Conservation (phyloP, 2,113 vertebrate species). For the Crotophaga sulcirostris region DNA sequence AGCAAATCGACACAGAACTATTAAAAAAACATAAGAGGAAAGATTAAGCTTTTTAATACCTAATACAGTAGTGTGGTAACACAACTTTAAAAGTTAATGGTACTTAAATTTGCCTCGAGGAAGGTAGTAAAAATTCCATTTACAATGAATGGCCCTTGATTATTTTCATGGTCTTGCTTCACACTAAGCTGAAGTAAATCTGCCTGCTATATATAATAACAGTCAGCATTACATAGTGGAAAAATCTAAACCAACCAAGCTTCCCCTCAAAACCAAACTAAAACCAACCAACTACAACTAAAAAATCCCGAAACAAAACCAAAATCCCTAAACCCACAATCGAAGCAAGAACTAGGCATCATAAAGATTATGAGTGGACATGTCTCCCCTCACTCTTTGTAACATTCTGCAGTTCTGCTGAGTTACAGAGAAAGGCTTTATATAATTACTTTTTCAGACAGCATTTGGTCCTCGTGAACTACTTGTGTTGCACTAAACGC, state of each 20-base stretch:
- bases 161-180: not conserved
- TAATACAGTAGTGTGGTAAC: not conserved
- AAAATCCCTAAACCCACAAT: rapidly evolving
- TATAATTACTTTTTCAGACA: not conserved
- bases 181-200: not conserved
- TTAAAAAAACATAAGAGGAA: not conserved
- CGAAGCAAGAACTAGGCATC: not conserved
- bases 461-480: not conserved
- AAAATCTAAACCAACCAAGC: not conserved
- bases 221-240: not conserved
- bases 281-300: not conserved
- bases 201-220: not conserved
- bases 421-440: not conserved
- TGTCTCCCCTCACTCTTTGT: not conserved
- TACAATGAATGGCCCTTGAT: not conserved
- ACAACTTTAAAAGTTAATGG: not conserved
- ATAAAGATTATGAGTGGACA: not conserved
- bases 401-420: not conserved
- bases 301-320: not conserved
- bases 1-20: not conserved
- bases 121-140: not conserved
- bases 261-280: not conserved
- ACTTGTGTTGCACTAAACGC: not conserved
- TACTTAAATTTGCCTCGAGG: not conserved
- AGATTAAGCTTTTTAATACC: not conserved